Base-by-base conservation (phyloP, 1,140 invertebrate genomes). In the Aphelinus certus region DNA sequence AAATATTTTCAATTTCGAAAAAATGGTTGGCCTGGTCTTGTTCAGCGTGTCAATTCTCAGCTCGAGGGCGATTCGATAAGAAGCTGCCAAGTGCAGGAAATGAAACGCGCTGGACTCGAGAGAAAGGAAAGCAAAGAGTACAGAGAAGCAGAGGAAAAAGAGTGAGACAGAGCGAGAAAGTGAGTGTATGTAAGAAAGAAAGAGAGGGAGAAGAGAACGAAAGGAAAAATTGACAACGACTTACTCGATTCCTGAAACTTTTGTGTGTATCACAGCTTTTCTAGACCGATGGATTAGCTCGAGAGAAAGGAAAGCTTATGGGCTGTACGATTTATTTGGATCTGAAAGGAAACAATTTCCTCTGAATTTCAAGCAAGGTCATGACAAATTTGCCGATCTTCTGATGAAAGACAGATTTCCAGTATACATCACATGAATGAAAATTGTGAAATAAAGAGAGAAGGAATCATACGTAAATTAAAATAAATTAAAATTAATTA, bases 21-120 rank as follows among this genome's bases (percentile, higher is more conserved):
- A 69, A 69, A 69, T 66, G 7, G 51, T 7, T 26, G 48, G 7
- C 48, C 26, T 26, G 0, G 4, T 57, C 4, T 10, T 3, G 9
- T 57, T 57, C 4, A n/a, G 56, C 26, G 45, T 55, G 45, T 47
- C 66, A 7, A 57, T 57, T 57, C 57, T 42, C 46, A 3, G 46
- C 61, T 58, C 46, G 42, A 10, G 64, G 62, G 53, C 71, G 51
- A 72, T 72, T 65, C 71, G 71, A 72, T 72, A 72, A 65, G 65
- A 72, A 72, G 62, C 71, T 73, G 71, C 71, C 71, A 73, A 63
- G 60, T 63, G 64, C 71, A 73, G 71, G 71, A 73, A 73, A 73
- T 73, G 71, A 73, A 66, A 73, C 53, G 47, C 43, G 68, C 70
- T 49, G 61, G 70, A 64, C 61, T 4, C 1, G 43, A n/a, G 61